Conservation (phyloP, 2,888 invertebrate species). For the Plemyria rubiginata region DNA sequence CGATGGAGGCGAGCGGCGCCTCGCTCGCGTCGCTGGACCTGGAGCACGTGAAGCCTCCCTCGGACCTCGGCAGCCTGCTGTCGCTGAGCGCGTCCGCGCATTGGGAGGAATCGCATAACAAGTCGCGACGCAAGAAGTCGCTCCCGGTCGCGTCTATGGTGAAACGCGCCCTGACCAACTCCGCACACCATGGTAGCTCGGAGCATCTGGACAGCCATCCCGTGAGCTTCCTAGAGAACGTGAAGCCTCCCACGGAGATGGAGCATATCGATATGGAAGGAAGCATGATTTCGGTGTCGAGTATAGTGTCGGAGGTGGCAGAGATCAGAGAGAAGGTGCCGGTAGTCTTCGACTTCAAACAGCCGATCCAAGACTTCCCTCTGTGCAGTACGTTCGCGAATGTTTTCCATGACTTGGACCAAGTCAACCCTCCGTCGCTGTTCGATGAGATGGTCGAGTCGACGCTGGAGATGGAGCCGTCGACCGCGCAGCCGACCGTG, state of each 20-base stretch:
- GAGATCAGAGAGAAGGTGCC: conserved; percentile 81
- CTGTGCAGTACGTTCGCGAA: conserved; percentile 69
- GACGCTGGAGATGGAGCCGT: conserved; percentile 78
- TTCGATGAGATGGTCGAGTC: conserved; percentile 89
- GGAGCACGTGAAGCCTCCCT: conserved; percentile 91
- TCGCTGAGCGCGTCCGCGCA: conserved; percentile 83
- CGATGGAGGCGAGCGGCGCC: conserved; percentile 85
- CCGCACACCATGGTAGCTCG: conserved; percentile 81
- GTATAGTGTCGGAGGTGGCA: conserved; percentile 91
- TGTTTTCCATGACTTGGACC: conserved; percentile 86
- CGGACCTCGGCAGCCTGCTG: conserved; percentile 88
- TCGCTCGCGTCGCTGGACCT: conserved; percentile 87
- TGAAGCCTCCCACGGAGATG: conserved; percentile 94
- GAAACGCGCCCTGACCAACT: conserved; percentile 88
- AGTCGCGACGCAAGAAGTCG: conserved; percentile 86
- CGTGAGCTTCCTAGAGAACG: conserved; percentile 89
- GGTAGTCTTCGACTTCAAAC: conserved; percentile 85
- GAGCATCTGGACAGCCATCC: conserved; percentile 87
- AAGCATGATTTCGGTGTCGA: conserved; percentile 93
- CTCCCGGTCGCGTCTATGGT: conserved; percentile 89
- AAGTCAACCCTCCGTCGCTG: conserved; percentile 89
- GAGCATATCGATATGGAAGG: conserved; percentile 91
- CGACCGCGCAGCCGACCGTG: conserved; percentile 76
- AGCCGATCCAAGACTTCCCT: conserved; percentile 82
- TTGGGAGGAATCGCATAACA: conserved; percentile 76